These are phyloP conservation scores for Polydrusus tereticollis DNA, from an alignment of 2,888 invertebrate species.

Conservation along the genomic window DNA sequence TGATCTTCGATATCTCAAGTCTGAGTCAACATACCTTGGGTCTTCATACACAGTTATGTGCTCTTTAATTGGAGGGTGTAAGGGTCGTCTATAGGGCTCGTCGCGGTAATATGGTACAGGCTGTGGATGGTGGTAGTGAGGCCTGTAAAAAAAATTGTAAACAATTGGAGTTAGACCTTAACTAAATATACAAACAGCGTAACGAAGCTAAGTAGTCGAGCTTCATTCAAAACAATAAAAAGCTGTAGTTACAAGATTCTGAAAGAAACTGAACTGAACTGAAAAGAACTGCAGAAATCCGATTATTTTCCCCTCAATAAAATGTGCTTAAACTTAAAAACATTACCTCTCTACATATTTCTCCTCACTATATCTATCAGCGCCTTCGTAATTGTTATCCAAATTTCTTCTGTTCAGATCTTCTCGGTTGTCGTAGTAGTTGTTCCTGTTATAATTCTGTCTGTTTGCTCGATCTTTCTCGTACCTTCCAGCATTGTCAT, in stretches of 20 bases:
- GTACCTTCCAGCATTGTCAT: conserved; percentile 61
- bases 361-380: conserved; percentile 54
- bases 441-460: conserved; percentile 60
- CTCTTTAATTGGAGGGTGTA: conserved; percentile 53
- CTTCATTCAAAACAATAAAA: too few species aligned
- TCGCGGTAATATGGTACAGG: conserved; percentile 32
- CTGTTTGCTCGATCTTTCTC: conserved; percentile 58
- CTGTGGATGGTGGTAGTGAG: conserved; percentile 13
- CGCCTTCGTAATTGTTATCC: conserved; percentile 48
- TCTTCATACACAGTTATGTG: conserved; percentile 66
- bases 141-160: conserved; percentile 6
- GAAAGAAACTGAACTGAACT: too few species aligned
- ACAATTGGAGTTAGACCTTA: neutral
- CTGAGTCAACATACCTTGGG: conserved; percentile 56
- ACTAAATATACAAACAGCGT: too few species aligned
- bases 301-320: too few species aligned
- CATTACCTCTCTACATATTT: conserved; percentile 48
- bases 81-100: conserved; percentile 28
- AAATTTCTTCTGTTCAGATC: conserved; percentile 46
- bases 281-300: too few species aligned
- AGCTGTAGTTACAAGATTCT: too few species aligned
- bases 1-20: conserved; percentile 48
- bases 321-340: conserved; percentile 33
- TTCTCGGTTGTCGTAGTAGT: conserved; percentile 59
- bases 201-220: too few species aligned